Conservation (phyloP, 2,113 vertebrate species). For the Onychostoma macrolepis region DNA sequence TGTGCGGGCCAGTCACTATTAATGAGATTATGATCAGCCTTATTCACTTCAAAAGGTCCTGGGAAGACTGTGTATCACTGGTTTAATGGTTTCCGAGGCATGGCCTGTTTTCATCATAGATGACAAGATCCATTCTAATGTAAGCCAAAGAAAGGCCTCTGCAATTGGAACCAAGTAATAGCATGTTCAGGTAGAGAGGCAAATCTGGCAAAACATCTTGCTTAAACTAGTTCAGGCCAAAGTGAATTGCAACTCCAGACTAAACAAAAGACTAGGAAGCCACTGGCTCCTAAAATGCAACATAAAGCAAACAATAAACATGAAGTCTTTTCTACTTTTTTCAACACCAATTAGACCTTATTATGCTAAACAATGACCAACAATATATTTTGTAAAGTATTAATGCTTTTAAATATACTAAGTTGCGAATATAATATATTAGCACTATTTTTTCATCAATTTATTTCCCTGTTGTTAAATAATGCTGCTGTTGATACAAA, state of each 20-base stretch:
- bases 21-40: constrained; percentile 64
- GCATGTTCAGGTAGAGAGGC: constrained; percentile 14
- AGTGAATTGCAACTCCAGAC: background rate
- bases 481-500: background rate
- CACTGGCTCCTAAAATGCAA: too few species aligned
- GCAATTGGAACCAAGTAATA: constrained; percentile 41
- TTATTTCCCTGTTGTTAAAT: background rate
- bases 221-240: background rate
- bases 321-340: background rate
- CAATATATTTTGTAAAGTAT: background rate
- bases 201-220: background rate
- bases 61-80: constrained; percentile 59
- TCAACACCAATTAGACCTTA: background rate
- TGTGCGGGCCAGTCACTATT: constrained; percentile 59
- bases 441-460: background rate
- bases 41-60: constrained; percentile 65
- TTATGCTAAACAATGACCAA: background rate
- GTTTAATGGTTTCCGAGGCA: constrained; percentile 67
- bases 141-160: constrained; percentile 26
- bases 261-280: background rate
- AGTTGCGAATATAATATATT: background rate
- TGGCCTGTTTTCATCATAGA: constrained; percentile 59
- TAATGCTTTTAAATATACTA: too few species aligned
- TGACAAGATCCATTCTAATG: constrained; percentile 39
- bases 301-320: background rate